Evolutionary conservation across 2,888 invertebrate genomes (phyloP).

Genomic region (Himalopsyche tibetana): DNA sequence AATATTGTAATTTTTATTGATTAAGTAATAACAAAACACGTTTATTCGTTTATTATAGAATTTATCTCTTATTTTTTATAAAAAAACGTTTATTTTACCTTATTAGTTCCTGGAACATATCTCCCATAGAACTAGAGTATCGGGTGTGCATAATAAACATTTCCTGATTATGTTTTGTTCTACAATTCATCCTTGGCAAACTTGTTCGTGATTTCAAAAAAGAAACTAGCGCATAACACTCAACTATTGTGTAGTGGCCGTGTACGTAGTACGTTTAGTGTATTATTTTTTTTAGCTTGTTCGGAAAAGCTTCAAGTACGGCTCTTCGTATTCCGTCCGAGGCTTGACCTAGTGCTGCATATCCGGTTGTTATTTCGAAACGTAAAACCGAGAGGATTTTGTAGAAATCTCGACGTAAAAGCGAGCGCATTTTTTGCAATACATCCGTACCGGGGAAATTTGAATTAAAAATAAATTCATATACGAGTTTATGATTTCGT

Average conservation of each 20-base stretch:
- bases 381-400: neutral
- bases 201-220: neutral
- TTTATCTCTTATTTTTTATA: too few species aligned
- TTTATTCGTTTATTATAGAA: too few species aligned
- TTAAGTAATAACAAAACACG: too few species aligned
- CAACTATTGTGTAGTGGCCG: neutral
- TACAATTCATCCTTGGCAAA: neutral
- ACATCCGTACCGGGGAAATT: too few species aligned
- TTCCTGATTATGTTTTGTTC: neutral
- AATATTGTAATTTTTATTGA: too few species aligned
- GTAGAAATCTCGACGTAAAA: neutral
- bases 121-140: too few species aligned
- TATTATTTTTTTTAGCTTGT: slow-evolving; percentile 10
- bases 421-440: neutral
- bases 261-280: neutral
- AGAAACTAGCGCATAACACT: neutral
- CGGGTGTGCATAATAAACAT: too few species aligned
- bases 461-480: too few species aligned
- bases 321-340: slow-evolving; percentile 14
- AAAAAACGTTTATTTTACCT: too few species aligned
- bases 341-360: slow-evolving; percentile 6
- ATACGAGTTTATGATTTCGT: too few species aligned
- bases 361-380: slow-evolving; percentile 12
- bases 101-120: too few species aligned
- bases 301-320: slow-evolving; percentile 1